phyloP scores from a whole-genome alignment of 92 coral and sea anemone genomes.

The Actinernus sp. region DNA sequence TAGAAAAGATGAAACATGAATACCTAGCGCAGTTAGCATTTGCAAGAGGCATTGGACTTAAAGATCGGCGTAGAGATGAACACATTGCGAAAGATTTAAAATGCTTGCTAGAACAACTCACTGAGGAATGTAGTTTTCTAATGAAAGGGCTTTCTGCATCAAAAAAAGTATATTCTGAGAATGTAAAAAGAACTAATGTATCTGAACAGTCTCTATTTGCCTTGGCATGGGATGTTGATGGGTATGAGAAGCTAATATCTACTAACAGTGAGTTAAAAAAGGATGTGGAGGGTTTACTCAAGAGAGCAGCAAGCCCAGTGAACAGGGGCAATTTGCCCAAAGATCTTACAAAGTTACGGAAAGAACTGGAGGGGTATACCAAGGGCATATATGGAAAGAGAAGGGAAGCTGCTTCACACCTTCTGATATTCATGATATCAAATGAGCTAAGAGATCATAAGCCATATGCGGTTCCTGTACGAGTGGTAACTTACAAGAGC shows the following conservation, averaged over 20 bases:
- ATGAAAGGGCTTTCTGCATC: neutral
- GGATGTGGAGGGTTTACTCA: neutral
- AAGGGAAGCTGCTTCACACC: no score
- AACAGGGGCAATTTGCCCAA: no score
- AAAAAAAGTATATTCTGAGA: neutral
- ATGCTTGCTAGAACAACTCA: neutral
- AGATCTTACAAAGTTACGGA: no score
- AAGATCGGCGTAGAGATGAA: conserved; percentile 4
- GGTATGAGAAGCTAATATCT: conserved; percentile 20
- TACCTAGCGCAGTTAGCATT: no score
- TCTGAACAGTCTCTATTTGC: no score
- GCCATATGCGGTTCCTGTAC: no score
- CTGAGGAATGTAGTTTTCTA: neutral
- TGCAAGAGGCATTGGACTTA: conserved; percentile 9
- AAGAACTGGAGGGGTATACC: no score
- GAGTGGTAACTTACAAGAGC: no score
- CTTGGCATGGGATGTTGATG: no score
- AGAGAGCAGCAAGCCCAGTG: neutral
- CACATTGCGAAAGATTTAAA: conserved; percentile 2
- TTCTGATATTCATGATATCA: no score
- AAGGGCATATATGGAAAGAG: no score
- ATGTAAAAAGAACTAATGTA: conserved; percentile 16
- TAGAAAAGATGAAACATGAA: conserved; percentile 6
- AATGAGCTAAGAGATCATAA: no score
- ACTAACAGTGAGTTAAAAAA: conserved; percentile 6